Evolutionary conservation across 2,797 vertebrate genomes (phyloP).

Genomic region (Poeciliopsis infans): DNA sequence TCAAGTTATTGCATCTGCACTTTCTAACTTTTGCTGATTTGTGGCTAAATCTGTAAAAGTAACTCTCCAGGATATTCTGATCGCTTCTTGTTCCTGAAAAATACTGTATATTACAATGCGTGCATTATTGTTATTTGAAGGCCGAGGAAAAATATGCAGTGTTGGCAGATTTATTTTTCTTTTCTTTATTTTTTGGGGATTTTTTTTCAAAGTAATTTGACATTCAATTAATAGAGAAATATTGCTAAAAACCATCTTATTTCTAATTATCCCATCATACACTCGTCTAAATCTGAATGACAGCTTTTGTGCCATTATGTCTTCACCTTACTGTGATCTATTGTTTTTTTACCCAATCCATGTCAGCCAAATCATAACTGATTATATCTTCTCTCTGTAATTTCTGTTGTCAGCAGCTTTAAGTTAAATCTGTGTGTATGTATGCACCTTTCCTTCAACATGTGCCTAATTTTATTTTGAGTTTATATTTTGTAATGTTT

Average conservation of each 20-base stretch:
- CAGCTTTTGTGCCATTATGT: constrained; percentile 51
- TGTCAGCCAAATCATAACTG: constrained; percentile 44
- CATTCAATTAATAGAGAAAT: too few relatives aligned
- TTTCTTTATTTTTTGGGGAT: background rate
- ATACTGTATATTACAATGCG: background rate
- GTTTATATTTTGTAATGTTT: constrained; percentile 67
- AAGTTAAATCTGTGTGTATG: constrained; percentile 39
- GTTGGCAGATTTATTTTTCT: background rate
- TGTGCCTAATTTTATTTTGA: constrained; percentile 81
- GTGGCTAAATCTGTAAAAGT: background rate
- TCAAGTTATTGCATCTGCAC: background rate
- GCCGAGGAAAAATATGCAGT: background rate
- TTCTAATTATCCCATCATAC: background rate
- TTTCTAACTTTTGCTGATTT: background rate
- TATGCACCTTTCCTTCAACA: constrained; percentile 45
- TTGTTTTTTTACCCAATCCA: background rate
- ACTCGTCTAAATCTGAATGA: constrained; percentile 9
- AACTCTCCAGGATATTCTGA: background rate
- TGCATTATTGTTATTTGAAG: background rate
- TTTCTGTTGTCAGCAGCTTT: constrained; percentile 43
- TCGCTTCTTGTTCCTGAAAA: background rate
- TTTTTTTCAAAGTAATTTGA: background rate
- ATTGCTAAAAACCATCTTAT: background rate
- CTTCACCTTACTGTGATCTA: background rate
- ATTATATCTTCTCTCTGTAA: constrained; percentile 26